Conservation (phyloP, 1,140 invertebrate genomes). For the Hyphantria cunea region DNA sequence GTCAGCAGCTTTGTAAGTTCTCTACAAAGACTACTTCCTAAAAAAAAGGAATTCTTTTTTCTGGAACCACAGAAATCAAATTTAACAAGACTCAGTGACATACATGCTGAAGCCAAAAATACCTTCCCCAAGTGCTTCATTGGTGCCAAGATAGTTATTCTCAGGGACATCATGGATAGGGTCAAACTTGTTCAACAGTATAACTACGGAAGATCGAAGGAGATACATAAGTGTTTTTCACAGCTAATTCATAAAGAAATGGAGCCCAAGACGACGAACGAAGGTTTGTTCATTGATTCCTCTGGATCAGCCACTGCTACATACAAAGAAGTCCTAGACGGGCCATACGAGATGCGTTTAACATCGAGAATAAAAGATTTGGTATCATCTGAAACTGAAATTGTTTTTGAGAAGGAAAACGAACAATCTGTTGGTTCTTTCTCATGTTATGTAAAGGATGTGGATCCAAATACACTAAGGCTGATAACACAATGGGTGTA, state of each 20-base stretch:
- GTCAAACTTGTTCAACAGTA: constrained; percentile 71
- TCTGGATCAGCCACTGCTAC: constrained; percentile 63
- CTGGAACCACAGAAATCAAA: constrained; percentile 46
- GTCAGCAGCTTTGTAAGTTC: constrained; percentile 59
- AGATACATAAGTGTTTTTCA: constrained; percentile 56
- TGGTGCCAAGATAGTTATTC: constrained; percentile 62
- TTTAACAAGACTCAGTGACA: constrained; percentile 55
- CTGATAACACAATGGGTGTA: constrained; percentile 66
- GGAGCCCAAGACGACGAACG: constrained; percentile 53
- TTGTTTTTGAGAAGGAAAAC: constrained; percentile 55
- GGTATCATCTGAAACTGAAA: constrained; percentile 65
- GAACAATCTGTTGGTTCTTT: constrained; percentile 55
- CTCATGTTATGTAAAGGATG: constrained; percentile 57
- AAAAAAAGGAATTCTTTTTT: constrained; percentile 63
- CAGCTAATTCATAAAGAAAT: constrained; percentile 65
- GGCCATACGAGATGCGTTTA: constrained; percentile 53
- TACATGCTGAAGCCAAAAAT: constrained; percentile 67
- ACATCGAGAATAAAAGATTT: constrained; percentile 67
- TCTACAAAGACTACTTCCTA: constrained; percentile 62
- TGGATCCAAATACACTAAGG: constrained; percentile 58
- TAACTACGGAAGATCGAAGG: constrained; percentile 62
- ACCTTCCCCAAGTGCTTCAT: constrained; percentile 71
- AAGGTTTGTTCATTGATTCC: constrained; percentile 60
- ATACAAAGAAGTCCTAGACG: constrained; percentile 58
- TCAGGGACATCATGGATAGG: constrained; percentile 61